Evolutionary conservation across 2,113 vertebrate genomes (phyloP).

Genomic region (Dicerorhinus sumatrensis): DNA sequence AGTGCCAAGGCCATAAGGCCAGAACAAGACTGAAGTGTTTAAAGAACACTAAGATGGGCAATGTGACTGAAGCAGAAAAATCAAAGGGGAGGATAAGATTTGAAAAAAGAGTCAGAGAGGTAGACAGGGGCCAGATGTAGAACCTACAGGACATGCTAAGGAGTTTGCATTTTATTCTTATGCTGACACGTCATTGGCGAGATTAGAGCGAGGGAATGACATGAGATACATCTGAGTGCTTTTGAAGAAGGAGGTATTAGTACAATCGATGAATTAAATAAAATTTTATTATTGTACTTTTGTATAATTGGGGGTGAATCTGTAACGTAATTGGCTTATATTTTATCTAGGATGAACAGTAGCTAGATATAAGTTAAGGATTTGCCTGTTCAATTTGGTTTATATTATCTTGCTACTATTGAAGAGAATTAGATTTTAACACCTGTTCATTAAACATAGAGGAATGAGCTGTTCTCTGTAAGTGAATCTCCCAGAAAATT

Average conservation of each 20-base stretch:
- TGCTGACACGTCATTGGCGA: background rate
- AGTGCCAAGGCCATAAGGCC: background rate
- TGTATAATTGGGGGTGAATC: background rate
- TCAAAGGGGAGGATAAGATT: background rate
- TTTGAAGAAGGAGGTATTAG: background rate
- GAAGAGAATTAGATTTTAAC: slow-evolving; percentile 40
- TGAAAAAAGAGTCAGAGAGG: background rate
- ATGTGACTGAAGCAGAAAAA: background rate
- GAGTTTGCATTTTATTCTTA: slow-evolving; percentile 36
- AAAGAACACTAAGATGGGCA: background rate
- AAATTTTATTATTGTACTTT: background rate
- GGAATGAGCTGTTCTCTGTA: background rate
- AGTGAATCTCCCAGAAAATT: slow-evolving; percentile 53
- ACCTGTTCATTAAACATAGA: slow-evolving; percentile 4
- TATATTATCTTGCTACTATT: background rate
- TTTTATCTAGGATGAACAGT: background rate
- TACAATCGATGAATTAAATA: background rate
- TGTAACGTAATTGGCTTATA: background rate
- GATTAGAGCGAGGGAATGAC: background rate
- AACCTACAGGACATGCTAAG: background rate
- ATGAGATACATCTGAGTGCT: background rate
- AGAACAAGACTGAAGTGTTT: background rate
- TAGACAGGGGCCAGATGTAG: background rate
- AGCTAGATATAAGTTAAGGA: background rate
- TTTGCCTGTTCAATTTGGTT: background rate